phyloP scores from a whole-genome alignment of 1,140 invertebrate species.

The Lordiphosa collinella region DNA sequence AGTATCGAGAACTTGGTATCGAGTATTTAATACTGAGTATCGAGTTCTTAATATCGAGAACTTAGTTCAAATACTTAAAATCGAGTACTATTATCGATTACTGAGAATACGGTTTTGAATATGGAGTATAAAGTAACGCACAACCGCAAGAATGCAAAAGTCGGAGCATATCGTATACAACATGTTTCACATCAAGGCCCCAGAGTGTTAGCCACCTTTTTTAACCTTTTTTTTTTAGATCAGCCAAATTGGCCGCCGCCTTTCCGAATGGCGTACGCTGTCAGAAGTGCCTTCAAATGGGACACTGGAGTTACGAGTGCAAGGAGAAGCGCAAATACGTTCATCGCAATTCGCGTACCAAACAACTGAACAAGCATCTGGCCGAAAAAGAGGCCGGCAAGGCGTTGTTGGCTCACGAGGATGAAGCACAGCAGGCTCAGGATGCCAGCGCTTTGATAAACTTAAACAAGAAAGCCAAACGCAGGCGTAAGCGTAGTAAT shows the following conservation, averaged over 20 bases:
- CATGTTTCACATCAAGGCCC: no score
- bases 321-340: conserved; percentile 93
- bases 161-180: no score
- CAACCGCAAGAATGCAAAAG: no score
- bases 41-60: no score
- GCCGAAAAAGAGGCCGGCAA: conserved; percentile 79
- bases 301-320: conserved; percentile 96
- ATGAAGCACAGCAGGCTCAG: conserved; percentile 6
- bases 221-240: conserved; percentile 73
- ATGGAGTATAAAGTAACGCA: no score
- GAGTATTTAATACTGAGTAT: no score
- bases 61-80: no score
- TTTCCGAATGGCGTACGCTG: conserved; percentile 88
- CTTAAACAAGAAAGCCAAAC: conserved; percentile 31
- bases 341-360: conserved; percentile 89
- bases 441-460: conserved; percentile 7
- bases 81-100: no score
- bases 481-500: conserved; percentile 35
- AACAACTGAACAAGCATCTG: conserved; percentile 87
- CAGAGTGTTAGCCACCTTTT: no score
- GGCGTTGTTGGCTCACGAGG: conserved; percentile 14
- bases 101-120: no score
- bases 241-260: conserved; percentile 81
- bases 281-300: conserved; percentile 94
- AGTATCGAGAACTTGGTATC: no score